Conservation (phyloP, 1,140 invertebrate genomes). For the Samia ricini region DNA sequence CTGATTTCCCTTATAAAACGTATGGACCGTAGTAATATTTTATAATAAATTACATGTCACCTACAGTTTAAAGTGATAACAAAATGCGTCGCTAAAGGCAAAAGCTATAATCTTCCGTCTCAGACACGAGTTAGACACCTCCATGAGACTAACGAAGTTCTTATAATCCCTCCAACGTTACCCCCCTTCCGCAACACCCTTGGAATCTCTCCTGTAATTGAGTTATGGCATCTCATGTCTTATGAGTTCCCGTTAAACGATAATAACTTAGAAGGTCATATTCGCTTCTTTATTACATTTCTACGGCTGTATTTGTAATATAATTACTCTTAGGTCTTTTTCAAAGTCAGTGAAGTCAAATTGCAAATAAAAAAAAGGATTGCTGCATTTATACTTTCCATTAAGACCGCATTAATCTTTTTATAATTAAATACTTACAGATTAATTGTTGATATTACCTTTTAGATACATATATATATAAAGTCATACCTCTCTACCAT, state of each 20-base stretch:
- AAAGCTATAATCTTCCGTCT: constrained; percentile 68
- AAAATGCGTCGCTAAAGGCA: constrained; percentile 60
- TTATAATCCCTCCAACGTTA: constrained; percentile 57
- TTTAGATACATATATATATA: too few species aligned
- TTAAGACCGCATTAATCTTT: too few species aligned
- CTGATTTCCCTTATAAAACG: too few species aligned
- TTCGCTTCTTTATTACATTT: not conserved
- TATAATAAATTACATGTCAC: not conserved
- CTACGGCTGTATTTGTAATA: not conserved
- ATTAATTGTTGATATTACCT: too few species aligned
- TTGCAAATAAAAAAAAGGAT: constrained; percentile 10
- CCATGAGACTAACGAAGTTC: constrained; percentile 71
- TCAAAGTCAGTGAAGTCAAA: too few species aligned
- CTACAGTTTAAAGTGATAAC: constrained; percentile 40
- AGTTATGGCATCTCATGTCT: constrained; percentile 68
- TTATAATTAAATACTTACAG: too few species aligned
- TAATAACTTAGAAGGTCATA: not conserved
- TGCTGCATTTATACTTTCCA: too few species aligned
- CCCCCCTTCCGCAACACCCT: constrained; percentile 30
- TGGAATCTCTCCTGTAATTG: constrained; percentile 42
- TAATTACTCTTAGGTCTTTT: too few species aligned
- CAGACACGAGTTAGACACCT: constrained; percentile 68
- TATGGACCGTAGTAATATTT: too few species aligned
- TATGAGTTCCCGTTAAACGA: constrained; percentile 33
- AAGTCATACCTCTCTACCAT: too few species aligned